These are phyloP conservation scores for Phenacoccus solenopsis DNA, from an alignment of 1,140 invertebrate species.

Conservation along the genomic window DNA sequence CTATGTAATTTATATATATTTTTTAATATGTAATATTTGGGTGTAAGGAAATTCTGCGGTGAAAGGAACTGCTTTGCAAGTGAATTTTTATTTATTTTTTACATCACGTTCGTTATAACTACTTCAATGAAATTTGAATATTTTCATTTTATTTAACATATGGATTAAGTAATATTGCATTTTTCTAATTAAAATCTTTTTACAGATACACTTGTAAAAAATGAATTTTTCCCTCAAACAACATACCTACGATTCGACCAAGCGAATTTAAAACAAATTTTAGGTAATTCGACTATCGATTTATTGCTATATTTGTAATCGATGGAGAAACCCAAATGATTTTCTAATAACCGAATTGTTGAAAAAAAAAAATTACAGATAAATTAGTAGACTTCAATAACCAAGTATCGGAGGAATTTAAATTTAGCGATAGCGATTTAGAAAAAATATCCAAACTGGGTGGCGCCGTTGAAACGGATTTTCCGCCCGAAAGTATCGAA, in stretches of 20 bases:
- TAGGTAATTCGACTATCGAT: no score
- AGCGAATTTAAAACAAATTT: conserved; percentile 45
- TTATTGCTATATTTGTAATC: no score
- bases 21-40: no score
- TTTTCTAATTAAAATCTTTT: not conserved
- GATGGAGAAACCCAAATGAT: no score
- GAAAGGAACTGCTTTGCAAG: no score
- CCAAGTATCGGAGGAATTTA: conserved; percentile 37
- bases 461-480: conserved; percentile 29
- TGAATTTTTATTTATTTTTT: no score
- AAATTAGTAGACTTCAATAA: conserved; percentile 58
- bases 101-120: no score
- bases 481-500: conserved; percentile 39
- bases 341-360: no score
- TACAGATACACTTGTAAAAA: conserved; percentile 11
- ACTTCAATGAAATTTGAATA: no score
- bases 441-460: not conserved
- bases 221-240: conserved; percentile 24
- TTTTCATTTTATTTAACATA: no score
- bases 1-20: no score
- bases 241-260: conserved; percentile 42
- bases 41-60: no score
- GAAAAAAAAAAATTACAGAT: conserved; percentile 40
- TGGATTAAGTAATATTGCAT: not conserved
- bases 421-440: not conserved